Conservation (phyloP, 1,140 invertebrate species). For the Brachionus manjavacas region DNA sequence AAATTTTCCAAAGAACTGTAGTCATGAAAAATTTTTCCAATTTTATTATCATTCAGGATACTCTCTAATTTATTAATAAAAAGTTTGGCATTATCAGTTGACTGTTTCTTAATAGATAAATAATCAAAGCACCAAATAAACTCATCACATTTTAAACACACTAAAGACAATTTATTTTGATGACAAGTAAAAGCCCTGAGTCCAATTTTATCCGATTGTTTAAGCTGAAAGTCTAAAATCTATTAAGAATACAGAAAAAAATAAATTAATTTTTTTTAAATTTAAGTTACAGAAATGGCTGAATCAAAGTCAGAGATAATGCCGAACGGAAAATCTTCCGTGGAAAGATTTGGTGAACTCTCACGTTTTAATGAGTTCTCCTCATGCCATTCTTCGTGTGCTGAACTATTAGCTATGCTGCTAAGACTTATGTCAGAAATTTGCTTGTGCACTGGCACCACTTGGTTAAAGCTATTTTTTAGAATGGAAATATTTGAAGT, state of each 20-base stretch:
- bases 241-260: neutral
- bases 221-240: neutral
- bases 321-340: neutral
- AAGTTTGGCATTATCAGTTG: neutral
- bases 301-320: neutral
- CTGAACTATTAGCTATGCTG: neutral
- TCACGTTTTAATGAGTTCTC: neutral
- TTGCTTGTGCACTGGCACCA: neutral
- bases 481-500: conserved; percentile 2
- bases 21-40: neutral
- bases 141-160: neutral
- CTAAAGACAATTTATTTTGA: neutral
- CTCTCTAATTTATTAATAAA: neutral
- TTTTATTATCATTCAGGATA: neutral
- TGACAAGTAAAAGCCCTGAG: neutral
- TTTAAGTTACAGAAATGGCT: neutral
- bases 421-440: neutral
- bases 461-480: conserved; percentile 1
- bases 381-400: neutral
- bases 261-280: neutral
- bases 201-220: neutral
- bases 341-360: neutral
- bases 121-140: conserved; percentile 24
- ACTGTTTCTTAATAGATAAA: neutral
- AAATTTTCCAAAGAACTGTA: neutral